Conservation (phyloP, 64 coral and sea anemone species). For the Montipora cactus region DNA sequence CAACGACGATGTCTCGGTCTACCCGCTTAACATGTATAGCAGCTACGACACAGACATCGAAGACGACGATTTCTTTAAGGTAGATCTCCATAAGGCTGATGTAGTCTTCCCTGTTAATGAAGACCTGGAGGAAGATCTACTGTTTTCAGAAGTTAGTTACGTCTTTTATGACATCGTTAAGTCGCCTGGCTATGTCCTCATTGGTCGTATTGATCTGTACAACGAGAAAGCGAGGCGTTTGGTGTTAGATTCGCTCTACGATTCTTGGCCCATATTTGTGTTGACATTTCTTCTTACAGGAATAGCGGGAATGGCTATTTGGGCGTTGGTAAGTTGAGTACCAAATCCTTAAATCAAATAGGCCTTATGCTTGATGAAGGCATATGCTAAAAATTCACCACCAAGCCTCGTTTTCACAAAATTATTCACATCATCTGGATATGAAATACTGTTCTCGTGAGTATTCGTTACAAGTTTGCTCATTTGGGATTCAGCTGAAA, state of each 20-base stretch:
- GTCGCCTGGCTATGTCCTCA: not conserved
- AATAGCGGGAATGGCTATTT: constrained; percentile 58
- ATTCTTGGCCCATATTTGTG: constrained; percentile 61
- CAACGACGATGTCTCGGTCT: not conserved
- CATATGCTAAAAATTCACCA: no score
- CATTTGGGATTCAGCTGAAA: no score
- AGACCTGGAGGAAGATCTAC: not conserved
- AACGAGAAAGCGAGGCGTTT: constrained; percentile 22
- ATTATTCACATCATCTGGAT: no score
- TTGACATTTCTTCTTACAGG: constrained; percentile 43
- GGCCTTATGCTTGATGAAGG: no score
- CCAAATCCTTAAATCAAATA: not conserved
- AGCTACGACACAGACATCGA: not conserved
- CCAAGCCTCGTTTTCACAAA: no score
- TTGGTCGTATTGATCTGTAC: constrained; percentile 35
- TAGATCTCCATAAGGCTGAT: not conserved
- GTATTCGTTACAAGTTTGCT: no score
- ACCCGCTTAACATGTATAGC: not conserved
- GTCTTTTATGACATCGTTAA: constrained; percentile 17
- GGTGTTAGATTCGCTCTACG: constrained; percentile 4
- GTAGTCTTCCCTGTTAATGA: constrained; percentile 44
- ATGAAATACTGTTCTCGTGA: no score
- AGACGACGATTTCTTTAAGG: not conserved
- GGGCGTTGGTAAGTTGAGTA: constrained; percentile 49
- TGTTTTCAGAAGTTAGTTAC: not conserved